Conservation (phyloP, 1,140 invertebrate genomes). For the Zaprionus gabonicus region DNA sequence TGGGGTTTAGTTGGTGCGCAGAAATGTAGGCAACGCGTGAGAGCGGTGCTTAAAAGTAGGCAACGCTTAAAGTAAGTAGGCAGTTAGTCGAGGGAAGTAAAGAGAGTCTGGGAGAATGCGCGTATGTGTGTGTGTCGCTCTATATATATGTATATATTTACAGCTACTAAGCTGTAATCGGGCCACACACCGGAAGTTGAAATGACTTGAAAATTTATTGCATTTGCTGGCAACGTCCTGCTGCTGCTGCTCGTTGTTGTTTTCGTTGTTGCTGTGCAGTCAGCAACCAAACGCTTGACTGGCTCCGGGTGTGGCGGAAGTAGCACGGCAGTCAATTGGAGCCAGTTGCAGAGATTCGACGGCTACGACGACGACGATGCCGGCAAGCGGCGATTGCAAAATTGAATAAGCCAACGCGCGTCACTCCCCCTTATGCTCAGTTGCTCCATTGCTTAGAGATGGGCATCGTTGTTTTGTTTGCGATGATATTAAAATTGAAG, state of each 20-base stretch:
- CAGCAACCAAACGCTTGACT: slow-evolving; percentile 61
- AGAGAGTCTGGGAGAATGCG: neutral
- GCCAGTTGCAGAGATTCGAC: slow-evolving; percentile 55
- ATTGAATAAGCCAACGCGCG: slow-evolving; percentile 70
- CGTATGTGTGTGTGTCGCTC: slow-evolving; percentile 47
- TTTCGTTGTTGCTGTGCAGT: slow-evolving; percentile 61
- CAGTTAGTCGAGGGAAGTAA: neutral
- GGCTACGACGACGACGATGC: slow-evolving; percentile 2
- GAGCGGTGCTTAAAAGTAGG: slow-evolving; percentile 19
- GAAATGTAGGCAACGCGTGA: neutral
- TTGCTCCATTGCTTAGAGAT: neutral
- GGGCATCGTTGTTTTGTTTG: neutral
- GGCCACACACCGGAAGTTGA: slow-evolving; percentile 80
- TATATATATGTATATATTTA: slow-evolving; percentile 58
- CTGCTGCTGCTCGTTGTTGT: slow-evolving; percentile 46
- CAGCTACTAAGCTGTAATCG: slow-evolving; percentile 83
- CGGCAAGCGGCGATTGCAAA: slow-evolving; percentile 63
- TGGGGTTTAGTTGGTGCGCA: neutral
- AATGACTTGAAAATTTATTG: slow-evolving; percentile 83
- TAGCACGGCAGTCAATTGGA: slow-evolving; percentile 80
- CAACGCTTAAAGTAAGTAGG: slow-evolving; percentile 5
- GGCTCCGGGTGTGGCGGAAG: slow-evolving; percentile 61
- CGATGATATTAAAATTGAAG: neutral
- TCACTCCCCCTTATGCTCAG: neutral
- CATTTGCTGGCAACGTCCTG: slow-evolving; percentile 64